Percentiles rank a stretch among this genome's conserved stretches.
Conservation (phyloP, 2,888 invertebrate genomes). For the Temnothorax unifasciatus region DNA sequence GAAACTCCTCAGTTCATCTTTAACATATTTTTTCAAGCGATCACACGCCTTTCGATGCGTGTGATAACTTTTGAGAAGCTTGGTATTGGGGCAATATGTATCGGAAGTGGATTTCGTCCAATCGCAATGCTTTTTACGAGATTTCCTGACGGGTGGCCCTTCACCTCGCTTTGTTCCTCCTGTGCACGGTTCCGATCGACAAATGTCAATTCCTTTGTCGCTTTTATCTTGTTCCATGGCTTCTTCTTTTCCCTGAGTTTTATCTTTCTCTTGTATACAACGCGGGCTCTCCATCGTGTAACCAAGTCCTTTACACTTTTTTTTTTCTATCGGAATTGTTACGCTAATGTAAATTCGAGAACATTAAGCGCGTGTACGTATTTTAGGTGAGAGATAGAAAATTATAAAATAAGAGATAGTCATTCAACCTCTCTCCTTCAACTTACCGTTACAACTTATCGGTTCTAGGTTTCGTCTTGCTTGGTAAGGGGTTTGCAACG, state of each 20-base stretch:
- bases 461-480: neutral
- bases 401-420: neutral
- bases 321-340: neutral
- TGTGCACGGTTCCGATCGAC: neutral
- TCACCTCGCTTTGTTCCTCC: conserved; percentile 7
- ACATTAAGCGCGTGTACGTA: neutral
- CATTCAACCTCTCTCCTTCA: neutral
- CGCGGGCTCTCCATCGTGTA: neutral
- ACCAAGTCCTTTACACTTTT: neutral
- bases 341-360: neutral
- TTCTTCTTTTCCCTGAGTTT: neutral
- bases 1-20: neutral
- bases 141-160: neutral
- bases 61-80: neutral
- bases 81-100: conserved; percentile 7
- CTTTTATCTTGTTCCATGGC: neutral
- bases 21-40: conserved; percentile 24
- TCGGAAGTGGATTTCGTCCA: conserved; percentile 28
- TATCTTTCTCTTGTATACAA: neutral
- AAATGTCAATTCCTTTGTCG: conserved; percentile 17
- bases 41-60: neutral
- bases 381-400: neutral
- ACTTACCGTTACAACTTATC: conserved; percentile 18
- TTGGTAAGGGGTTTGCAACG: neutral
- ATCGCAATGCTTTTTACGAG: conserved; percentile 29